Percentiles rank a stretch among this genome's conserved stretches.
Conservation (phyloP, 2,888 invertebrate genomes). For the Calephelis perditalis region DNA sequence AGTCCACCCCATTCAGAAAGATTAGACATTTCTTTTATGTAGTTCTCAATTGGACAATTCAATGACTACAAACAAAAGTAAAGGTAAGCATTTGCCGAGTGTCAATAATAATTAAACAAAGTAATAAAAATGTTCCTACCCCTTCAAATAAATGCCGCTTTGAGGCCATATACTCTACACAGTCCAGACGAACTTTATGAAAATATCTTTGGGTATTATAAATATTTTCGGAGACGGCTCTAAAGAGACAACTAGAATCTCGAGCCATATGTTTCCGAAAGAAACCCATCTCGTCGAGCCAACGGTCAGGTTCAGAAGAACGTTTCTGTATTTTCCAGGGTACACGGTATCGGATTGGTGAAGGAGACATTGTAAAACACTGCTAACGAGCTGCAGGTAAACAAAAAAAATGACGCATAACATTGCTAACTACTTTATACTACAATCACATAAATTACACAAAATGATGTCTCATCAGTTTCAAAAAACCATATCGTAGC, state of each 20-base stretch:
- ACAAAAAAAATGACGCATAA: conserved; percentile 71
- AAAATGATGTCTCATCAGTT: conserved; percentile 16
- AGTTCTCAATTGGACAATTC: conserved; percentile 80
- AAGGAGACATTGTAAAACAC: conserved; percentile 61
- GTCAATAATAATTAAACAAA: conserved; percentile 24
- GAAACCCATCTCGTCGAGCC: conserved; percentile 87
- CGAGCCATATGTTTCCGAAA: conserved; percentile 93
- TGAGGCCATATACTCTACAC: conserved; percentile 84
- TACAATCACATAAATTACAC: background rate
- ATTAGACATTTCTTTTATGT: conserved; percentile 83
- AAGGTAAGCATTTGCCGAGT: conserved; percentile 19
- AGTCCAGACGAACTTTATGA: conserved; percentile 84
- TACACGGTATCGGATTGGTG: conserved; percentile 68
- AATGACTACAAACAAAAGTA: conserved; percentile 76
- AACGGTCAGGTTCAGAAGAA: conserved; percentile 81
- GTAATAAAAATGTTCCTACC: conserved; percentile 53
- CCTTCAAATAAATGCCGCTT: conserved; percentile 81
- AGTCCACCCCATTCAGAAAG: conserved; percentile 83
- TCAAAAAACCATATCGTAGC: conserved; percentile 66
- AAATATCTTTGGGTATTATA: conserved; percentile 84
- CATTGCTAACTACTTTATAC: conserved; percentile 20
- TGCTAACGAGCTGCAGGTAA: conserved; percentile 70
- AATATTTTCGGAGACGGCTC: conserved; percentile 92
- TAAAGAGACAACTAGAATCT: conserved; percentile 92
- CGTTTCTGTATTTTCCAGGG: conserved; percentile 71